Conservation (phyloP, 2,113 vertebrate species). For the Corythornis madagascariensis region DNA sequence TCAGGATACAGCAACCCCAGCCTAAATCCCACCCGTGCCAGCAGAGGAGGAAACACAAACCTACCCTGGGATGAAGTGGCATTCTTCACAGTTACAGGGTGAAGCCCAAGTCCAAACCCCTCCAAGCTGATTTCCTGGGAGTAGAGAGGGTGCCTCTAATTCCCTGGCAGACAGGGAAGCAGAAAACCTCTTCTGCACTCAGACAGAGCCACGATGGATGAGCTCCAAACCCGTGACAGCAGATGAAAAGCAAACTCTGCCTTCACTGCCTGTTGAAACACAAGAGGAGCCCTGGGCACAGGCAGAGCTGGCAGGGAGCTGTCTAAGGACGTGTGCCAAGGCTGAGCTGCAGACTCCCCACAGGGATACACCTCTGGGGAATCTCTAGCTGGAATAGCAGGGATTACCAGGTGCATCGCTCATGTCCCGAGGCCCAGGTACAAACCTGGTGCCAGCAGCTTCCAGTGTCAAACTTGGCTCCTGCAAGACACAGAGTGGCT, state of each 20-base stretch:
- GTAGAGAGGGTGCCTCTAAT: background rate
- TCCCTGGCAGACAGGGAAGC: background rate
- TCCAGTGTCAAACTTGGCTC: background rate
- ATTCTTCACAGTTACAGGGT: background rate
- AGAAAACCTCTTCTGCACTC: background rate
- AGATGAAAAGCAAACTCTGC: background rate
- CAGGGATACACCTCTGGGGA: background rate
- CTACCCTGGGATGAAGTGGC: background rate
- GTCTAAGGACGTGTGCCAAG: fast-evolving
- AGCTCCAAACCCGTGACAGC: background rate
- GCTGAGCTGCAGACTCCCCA: background rate
- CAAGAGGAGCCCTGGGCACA: background rate
- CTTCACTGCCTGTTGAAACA: background rate
- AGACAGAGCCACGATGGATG: fast-evolving
- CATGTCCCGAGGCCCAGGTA: background rate
- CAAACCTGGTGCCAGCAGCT: background rate
- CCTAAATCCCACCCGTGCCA: background rate
- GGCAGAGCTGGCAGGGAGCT: background rate
- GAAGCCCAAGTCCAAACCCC: background rate
- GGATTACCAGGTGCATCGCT: background rate
- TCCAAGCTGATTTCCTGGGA: background rate
- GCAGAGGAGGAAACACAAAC: background rate
- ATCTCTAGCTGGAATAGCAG: too few species aligned
- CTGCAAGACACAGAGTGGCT: background rate
- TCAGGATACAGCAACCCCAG: background rate